phyloP scores from a whole-genome alignment of 2,113 vertebrate genomes.

The Corapipo altera region DNA sequence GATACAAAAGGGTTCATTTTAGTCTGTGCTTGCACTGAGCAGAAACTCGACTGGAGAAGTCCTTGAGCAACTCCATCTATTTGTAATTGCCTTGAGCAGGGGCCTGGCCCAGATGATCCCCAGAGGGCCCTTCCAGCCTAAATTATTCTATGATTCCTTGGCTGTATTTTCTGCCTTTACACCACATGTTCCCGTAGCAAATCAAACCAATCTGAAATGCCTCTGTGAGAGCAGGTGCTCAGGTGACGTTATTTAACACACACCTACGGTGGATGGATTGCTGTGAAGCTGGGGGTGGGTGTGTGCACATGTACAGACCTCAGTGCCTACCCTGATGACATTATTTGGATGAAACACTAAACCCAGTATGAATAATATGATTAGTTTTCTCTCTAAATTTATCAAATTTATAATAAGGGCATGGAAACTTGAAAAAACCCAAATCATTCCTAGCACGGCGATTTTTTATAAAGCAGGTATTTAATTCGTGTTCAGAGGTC shows the following conservation, averaged over 20 bases:
- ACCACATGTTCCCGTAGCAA: background rate
- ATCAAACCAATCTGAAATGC: background rate
- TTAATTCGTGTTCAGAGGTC: conserved; percentile 24
- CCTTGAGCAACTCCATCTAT: background rate
- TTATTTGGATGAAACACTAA: background rate
- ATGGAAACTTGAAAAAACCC: background rate
- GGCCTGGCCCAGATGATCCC: background rate
- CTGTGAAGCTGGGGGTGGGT: background rate
- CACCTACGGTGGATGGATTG: rapidly evolving
- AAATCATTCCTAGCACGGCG: background rate
- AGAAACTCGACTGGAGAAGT: background rate
- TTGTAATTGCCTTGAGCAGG: background rate
- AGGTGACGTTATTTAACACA: background rate
- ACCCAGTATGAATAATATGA: background rate
- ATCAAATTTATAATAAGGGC: background rate
- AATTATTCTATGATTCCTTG: background rate
- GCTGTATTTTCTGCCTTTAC: background rate
- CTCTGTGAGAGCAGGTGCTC: background rate
- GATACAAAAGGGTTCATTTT: background rate
- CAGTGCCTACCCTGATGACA: background rate
- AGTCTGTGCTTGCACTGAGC: background rate
- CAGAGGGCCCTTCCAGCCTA: background rate
- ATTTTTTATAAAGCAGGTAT: conserved; percentile 3
- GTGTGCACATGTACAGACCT: background rate
- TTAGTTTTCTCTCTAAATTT: background rate